A percentile compares a stretch with the other conserved stretches of the same genome.
Evolutionary conservation across 2,888 invertebrate species (phyloP).

Genomic region (Drosophila kuntzei): DNA sequence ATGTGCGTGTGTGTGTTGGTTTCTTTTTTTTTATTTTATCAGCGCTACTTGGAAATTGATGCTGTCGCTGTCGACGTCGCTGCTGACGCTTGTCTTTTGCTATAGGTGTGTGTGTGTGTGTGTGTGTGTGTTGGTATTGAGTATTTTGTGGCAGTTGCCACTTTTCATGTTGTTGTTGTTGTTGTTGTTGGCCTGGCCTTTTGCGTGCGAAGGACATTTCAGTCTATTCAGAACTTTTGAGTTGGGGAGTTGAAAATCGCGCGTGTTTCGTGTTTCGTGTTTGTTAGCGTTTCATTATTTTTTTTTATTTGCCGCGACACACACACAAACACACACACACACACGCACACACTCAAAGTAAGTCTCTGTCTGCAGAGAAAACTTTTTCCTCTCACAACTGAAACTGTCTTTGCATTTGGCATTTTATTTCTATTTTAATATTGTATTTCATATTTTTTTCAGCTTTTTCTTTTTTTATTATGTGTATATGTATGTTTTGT

Average conservation of each 20-base stretch:
- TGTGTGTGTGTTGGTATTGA: slow-evolving; percentile 35
- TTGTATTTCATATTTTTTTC: background rate
- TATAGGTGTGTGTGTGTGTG: slow-evolving; percentile 23
- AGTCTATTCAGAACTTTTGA: slow-evolving; percentile 82
- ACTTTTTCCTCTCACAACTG: background rate
- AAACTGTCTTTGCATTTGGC: background rate
- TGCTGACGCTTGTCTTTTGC: slow-evolving; percentile 33
- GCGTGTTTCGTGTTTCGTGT: slow-evolving; percentile 62
- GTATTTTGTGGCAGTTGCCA: slow-evolving; percentile 54
- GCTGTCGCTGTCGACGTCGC: slow-evolving; percentile 54
- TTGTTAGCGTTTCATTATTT: slow-evolving; percentile 31
- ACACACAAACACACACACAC: slow-evolving; percentile 8
- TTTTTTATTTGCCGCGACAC: slow-evolving; percentile 9
- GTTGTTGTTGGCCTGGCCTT: slow-evolving; percentile 44
- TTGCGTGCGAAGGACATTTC: slow-evolving; percentile 76
- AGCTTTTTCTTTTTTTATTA: background rate
- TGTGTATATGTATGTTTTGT: background rate
- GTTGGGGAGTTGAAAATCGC: slow-evolving; percentile 79
- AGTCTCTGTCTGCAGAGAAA: slow-evolving; percentile 13
- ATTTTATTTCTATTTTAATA: slow-evolving; percentile 12
- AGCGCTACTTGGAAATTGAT: slow-evolving; percentile 58
- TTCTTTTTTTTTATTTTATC: slow-evolving; percentile 37
- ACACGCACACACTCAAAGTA: slow-evolving; percentile 9
- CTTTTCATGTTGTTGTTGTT: slow-evolving; percentile 31
- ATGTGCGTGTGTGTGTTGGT: slow-evolving; percentile 14